Percentiles rank a stretch among this genome's conserved stretches.
Evolutionary conservation across 2,888 invertebrate genomes (phyloP).

Genomic region (Eristalis pertinax): DNA sequence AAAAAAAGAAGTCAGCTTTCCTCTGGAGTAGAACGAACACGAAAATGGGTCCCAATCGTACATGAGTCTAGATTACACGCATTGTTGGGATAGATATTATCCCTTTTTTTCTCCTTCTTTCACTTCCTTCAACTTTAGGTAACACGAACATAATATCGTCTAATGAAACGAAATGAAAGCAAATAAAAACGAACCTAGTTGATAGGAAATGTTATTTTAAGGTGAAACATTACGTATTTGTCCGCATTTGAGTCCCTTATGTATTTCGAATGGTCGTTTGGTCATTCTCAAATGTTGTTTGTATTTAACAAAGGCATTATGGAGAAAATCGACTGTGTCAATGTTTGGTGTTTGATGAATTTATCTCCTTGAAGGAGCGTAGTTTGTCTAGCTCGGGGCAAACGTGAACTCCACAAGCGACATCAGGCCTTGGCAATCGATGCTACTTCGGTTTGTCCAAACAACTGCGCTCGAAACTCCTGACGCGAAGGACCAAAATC

Average conservation of each 20-base stretch:
- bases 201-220: constrained; percentile 46
- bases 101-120: constrained; percentile 15
- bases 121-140: constrained; percentile 16
- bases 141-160: constrained; percentile 12
- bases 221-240: constrained; percentile 27
- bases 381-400: no score
- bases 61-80: constrained; percentile 45
- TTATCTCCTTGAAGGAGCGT: not conserved
- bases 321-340: constrained; percentile 33
- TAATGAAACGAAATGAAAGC: constrained; percentile 38
- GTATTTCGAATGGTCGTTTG: not conserved
- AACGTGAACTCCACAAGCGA: no score
- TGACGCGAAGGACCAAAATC: no score
- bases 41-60: constrained; percentile 10
- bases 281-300: constrained; percentile 30
- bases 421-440: no score
- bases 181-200: constrained; percentile 44
- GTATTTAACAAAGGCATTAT: constrained; percentile 50
- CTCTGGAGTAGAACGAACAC: not conserved
- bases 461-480: no score
- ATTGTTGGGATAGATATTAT: constrained; percentile 50
- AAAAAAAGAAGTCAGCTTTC: constrained; percentile 19
- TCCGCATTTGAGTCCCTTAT: constrained; percentile 12
- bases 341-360: constrained; percentile 31
- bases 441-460: no score